Conservation (phyloP, 2,888 invertebrate species). For the Acleris literana region DNA sequence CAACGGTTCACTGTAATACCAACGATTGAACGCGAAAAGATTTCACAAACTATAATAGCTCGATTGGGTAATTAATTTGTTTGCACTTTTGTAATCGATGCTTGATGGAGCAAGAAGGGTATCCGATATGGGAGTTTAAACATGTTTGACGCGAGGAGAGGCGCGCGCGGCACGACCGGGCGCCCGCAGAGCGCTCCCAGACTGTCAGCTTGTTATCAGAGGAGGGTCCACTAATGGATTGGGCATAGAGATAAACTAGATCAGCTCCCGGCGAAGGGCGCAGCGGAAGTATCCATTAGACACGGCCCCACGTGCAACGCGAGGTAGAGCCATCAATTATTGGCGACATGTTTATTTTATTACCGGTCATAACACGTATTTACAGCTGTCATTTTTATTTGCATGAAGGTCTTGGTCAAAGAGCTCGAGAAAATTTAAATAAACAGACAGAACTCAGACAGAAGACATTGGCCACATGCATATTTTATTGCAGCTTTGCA, state of each 20-base stretch:
- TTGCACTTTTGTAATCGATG: slow-evolving; percentile 29
- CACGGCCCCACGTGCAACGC: slow-evolving; percentile 44
- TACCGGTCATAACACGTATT: slow-evolving; percentile 1
- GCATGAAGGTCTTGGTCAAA: too few relatives aligned
- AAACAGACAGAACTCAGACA: too few relatives aligned
- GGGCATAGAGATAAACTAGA: slow-evolving; percentile 75
- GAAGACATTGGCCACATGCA: too few relatives aligned
- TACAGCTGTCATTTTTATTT: background rate
- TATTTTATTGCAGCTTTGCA: too few relatives aligned
- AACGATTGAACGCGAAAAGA: slow-evolving; percentile 7
- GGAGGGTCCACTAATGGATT: slow-evolving; percentile 74
- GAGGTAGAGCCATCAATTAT: slow-evolving; percentile 15
- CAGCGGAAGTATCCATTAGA: slow-evolving; percentile 72
- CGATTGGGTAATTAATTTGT: slow-evolving; percentile 14
- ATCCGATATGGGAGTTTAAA: slow-evolving; percentile 35
- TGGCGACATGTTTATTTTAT: slow-evolving; percentile 16
- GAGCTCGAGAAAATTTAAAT: too few relatives aligned
- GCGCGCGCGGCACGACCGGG: slow-evolving; percentile 43
- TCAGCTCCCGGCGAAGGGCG: slow-evolving; percentile 70
- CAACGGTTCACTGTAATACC: slow-evolving; percentile 10
- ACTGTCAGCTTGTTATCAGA: slow-evolving; percentile 70
- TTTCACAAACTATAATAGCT: slow-evolving; percentile 25
- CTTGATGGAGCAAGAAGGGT: slow-evolving; percentile 9
- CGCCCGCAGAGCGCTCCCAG: slow-evolving; percentile 56
- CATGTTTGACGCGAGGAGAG: slow-evolving; percentile 47